phyloP scores from a whole-genome alignment of 2,113 vertebrate genomes.

The Stomatorhinus ivindoensis region DNA sequence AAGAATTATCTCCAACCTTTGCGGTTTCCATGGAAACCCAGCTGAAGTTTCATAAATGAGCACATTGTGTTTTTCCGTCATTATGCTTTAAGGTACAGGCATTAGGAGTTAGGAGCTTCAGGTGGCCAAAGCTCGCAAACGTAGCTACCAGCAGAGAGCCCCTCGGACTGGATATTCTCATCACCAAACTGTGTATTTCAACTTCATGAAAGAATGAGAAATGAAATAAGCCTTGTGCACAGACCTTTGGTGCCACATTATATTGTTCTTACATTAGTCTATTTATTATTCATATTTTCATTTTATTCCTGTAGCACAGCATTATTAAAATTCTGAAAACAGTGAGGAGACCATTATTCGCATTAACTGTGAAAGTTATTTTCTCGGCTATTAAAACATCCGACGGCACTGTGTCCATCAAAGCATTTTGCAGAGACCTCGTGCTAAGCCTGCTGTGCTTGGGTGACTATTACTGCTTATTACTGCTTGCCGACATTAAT shows the following conservation, averaged over 20 bases:
- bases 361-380: neutral
- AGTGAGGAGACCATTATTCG: neutral
- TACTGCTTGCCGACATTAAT: neutral
- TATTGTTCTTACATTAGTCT: neutral
- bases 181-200: neutral
- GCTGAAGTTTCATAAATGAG: constrained; percentile 63
- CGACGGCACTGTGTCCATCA: neutral
- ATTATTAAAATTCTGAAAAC: constrained; percentile 4
- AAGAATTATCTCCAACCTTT: constrained; percentile 73
- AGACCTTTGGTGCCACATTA: neutral
- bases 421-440: neutral
- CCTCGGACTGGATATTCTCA: neutral
- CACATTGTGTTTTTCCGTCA: constrained; percentile 47
- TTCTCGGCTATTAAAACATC: neutral
- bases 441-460: neutral
- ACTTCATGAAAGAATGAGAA: neutral
- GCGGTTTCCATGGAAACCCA: constrained; percentile 74
- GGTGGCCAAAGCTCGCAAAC: neutral
- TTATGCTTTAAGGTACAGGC: constrained; percentile 51
- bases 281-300: constrained; percentile 5
- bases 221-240: neutral
- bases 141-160: neutral
- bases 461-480: neutral
- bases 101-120: neutral
- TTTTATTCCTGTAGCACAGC: neutral